Percentiles rank a stretch among this genome's conserved stretches.
phyloP scores from a whole-genome alignment of 2,797 vertebrate genomes.

The Xenops minutus region DNA sequence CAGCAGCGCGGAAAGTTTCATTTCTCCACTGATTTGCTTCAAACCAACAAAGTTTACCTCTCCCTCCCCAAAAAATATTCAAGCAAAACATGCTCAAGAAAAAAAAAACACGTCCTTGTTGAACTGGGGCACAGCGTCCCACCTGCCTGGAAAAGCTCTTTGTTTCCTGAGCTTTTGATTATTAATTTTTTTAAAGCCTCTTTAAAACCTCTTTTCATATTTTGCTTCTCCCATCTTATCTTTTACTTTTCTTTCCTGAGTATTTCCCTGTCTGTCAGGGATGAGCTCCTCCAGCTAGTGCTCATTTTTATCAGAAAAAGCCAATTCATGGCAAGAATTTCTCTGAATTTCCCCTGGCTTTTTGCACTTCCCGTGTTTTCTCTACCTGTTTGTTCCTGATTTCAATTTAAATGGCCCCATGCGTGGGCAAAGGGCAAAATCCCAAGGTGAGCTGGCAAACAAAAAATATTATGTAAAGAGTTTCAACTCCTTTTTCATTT shows the following conservation, averaged over 20 bases:
- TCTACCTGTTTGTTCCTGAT: neutral
- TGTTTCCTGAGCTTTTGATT: slow-evolving; percentile 18
- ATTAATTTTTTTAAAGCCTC: neutral
- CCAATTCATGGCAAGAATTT: neutral
- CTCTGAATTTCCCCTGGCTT: neutral
- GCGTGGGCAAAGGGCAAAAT: slow-evolving; percentile 12
- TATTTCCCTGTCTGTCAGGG: neutral
- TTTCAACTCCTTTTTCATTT: slow-evolving; percentile 27
- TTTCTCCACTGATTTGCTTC: neutral
- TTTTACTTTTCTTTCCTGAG: neutral
- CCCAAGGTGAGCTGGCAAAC: neutral
- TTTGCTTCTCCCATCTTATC: neutral
- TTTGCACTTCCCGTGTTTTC: neutral
- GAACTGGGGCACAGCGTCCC: neutral
- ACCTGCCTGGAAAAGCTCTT: slow-evolving; percentile 25
- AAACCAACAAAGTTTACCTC: neutral
- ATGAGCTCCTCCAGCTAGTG: neutral
- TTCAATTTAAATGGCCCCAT: slow-evolving; percentile 15
- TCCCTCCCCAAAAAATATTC: accelerated
- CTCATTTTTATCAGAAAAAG: slow-evolving; percentile 13
- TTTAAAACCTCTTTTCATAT: neutral
- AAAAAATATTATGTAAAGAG: neutral
- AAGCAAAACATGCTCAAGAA: neutral
- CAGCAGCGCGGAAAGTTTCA: neutral
- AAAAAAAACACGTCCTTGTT: neutral